Evolutionary conservation across 2,888 invertebrate species (phyloP), one percentile per base, ranked within the genome.

Genomic region (Zaprionus obscuricornis): DNA sequence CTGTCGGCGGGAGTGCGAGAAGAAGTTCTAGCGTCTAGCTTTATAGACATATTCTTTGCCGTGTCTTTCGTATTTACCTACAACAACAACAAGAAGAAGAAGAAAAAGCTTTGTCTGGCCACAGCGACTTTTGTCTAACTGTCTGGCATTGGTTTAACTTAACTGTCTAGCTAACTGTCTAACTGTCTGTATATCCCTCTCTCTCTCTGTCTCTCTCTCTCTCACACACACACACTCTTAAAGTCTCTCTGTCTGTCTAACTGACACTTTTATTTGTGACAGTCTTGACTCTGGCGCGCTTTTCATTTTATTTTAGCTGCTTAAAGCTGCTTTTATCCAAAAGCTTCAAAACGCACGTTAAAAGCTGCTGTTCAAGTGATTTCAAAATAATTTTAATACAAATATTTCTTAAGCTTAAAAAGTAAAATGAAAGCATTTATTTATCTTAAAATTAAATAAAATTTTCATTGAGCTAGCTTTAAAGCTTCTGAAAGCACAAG

Each of bases 221-320:
- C 22, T 22, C 22, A 5, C 22, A 5, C 22, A 5, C 22, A 5
- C 22, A 5, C 22, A 5, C 4, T 22, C 22, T 22, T 7, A 22
- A 4, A 5, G 22, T 39, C 33, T 56, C 20, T 24, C 24, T 42
- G 47, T 34, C 55, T 57, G 37, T 50, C 56, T 36, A 50, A 59
- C 56, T 69, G 34, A 66, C 72, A 54, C 52, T 69, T 72, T 71
- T 71, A 63, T 55, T 58, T 60, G 31, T 49, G 60, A 56, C 36
- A 62, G 50, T 47, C 57, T 27, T 20, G 16, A 36, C 52, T 22
- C 36, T 45, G 24, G 27, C 10, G 14, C 16, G 39, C 64, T 42
- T 27, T 42, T 36, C 39, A 34, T 36, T 63, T 45, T 42, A 31
- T 47, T 64, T 33, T 26, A 18, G 8, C 11, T n/a, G 18, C 20